Conservation (phyloP, 2,888 invertebrate genomes). For the Tetramorium bicarinatum region DNA sequence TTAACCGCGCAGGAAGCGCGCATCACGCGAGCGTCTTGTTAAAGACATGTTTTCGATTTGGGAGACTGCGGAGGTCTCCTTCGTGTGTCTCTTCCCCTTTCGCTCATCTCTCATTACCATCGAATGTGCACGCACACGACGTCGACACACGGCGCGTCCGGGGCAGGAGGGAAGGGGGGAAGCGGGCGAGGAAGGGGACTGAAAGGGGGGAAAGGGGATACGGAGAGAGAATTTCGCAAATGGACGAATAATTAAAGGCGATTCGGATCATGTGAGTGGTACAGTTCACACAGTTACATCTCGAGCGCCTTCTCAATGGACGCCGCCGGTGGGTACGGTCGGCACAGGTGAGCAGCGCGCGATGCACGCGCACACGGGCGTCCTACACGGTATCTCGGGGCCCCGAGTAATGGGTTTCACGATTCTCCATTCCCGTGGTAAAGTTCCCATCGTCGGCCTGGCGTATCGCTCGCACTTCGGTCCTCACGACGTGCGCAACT, state of each 20-base stretch:
- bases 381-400: conserved; percentile 64
- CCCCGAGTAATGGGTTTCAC: conserved; percentile 74
- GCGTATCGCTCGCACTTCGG: conserved; percentile 71
- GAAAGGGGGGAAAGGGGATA: conserved; percentile 7
- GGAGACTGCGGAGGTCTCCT: not conserved
- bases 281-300: conserved; percentile 81
- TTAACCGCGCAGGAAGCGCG: not conserved
- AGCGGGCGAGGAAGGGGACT: not conserved
- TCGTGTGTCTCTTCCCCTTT: conserved; percentile 40
- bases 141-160: not conserved
- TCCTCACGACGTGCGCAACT: conserved; percentile 72
- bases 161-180: not conserved
- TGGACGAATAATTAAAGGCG: conserved; percentile 79
- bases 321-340: conserved; percentile 65
- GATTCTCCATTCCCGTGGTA: conserved; percentile 82
- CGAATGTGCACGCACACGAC: conserved; percentile 36
- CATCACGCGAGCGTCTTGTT: not conserved
- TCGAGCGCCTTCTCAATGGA: conserved; percentile 78
- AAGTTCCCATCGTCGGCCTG: conserved; percentile 81
- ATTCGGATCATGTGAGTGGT: conserved; percentile 82
- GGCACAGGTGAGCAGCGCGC: conserved; percentile 47
- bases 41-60: conserved; percentile 25
- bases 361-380: conserved; percentile 36
- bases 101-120: conserved; percentile 55
- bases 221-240: conserved; percentile 76